Base-by-base conservation (phyloP, 1,140 invertebrate species). In the Theocolax elegans region DNA sequence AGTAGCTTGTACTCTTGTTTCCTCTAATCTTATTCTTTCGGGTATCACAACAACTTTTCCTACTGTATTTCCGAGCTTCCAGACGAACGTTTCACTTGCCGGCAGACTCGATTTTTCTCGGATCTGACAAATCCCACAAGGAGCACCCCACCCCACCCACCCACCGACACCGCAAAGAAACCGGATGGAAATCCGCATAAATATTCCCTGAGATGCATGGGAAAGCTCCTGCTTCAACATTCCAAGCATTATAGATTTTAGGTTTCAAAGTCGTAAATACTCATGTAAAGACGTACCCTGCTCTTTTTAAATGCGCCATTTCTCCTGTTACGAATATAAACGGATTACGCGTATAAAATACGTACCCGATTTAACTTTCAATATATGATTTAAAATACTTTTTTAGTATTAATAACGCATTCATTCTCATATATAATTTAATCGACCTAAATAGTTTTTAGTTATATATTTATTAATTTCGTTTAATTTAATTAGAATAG, bases 141-240 rank as follows among this genome's bases (percentile, higher is more conserved):
- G 48, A 62, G 59, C 35, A n/a, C n/a, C n/a, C n/a, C n/a, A n/a
- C n/a, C n/a, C n/a, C n/a, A n/a, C n/a, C n/a, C n/a, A n/a, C n/a
- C n/a, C n/a, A n/a, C n/a, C n/a, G n/a, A n/a, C n/a, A 12, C 3
- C 3, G 6, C 10, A 64, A 48, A 54, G n/a, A 54, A 54, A 29
- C 23, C 25, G 23, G 25, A 54, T 59, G 17, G 56, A 40, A 59
- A 59, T 59, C 17, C 21, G 10, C 56, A 59, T 59, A 59, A 59
- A 46, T 62, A 46, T 62, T 62, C 38, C 3, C 38, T 21, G 27
- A 49, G 4, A 49, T n/a, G 48, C 48, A 44, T 3, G 42, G 10
- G 15, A 3, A 44, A 44, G 31, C 4, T 6, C 7, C 42, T 44
- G 51, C 51, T 13, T 54, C 6, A 29, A 31, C 27, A 54, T 29